Evolutionary conservation across 1,140 invertebrate species (phyloP), one percentile per base, ranked within the genome.

Genomic region (Carposina sasakii): DNA sequence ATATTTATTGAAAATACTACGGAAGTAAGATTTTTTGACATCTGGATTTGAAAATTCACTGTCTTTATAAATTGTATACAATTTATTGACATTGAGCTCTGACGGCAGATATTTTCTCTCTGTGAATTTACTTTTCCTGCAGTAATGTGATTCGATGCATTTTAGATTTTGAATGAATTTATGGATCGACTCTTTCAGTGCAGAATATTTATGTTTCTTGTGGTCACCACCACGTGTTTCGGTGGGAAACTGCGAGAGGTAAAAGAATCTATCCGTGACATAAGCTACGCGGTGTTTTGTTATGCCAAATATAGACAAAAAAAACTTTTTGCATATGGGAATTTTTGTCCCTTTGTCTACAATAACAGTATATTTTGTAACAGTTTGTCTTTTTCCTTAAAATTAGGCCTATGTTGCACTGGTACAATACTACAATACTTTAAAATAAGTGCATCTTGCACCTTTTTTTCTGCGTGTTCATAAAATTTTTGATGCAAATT

Each of bases 41-140:
- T 2, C 8, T 21, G 37, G 1, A 40, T 40, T 33, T 15, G 8
- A 3, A 40, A 24, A 15, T 43, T 57, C 40, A 48, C 40, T 48
- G 22, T 37, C 39, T 44, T 46, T 30, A 30, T 51, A 56, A 5
- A 57, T 48, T 20, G 33, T 44, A 20, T 19, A 53, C 3, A 53
- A 22, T 48, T 42, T 53, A 13, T 16, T 20, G 12, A 54, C 23
- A 23, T 49, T 54, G 33, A 54, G 33, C 21, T 54, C 41, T 16
- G 46, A n/a, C n/a, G n/a, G n/a, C n/a, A n/a, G n/a, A 48, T 54
- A 54, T 19, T 45, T 23, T 41, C 52, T n/a, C 45, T 44, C 52
- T 19, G 52, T 47, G 3, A 10, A 34, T 20, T 50, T 49, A 3
- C 24, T 31, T 15, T 46, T 54, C 12, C 52, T 20, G 16, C 52